These are phyloP conservation scores for Pteronotus mesoamericanus DNA, from an alignment of 2,797 vertebrate species.

Conservation along the genomic window DNA sequence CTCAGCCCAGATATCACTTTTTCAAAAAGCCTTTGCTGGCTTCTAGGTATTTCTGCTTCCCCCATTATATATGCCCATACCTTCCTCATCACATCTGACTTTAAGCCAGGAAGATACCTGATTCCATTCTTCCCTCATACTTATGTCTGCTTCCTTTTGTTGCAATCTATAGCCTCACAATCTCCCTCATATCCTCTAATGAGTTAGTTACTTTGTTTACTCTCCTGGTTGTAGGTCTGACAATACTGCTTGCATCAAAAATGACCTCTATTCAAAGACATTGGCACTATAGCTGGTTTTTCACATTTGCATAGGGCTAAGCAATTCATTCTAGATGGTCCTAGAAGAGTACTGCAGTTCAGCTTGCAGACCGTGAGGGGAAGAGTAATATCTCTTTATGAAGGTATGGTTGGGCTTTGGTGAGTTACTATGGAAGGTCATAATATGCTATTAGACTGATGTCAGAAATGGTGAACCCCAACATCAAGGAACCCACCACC, in stretches of 20 bases:
- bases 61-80: neutral
- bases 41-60: neutral
- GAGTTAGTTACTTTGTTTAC: neutral
- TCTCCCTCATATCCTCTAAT: neutral
- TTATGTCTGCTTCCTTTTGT: neutral
- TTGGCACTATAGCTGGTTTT: neutral
- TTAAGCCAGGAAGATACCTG: neutral
- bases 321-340: no score
- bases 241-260: neutral
- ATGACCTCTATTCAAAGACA: neutral
- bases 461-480: neutral
- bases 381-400: neutral
- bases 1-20: neutral
- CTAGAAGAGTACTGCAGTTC: neutral
- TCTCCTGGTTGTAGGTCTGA: neutral
- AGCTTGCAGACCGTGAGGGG: no score
- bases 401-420: neutral
- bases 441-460: neutral
- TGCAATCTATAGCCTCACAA: neutral
- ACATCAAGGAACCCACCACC: no score
- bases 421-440: neutral
- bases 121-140: neutral
- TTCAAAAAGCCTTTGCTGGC: neutral
- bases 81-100: neutral
- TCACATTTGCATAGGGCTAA: neutral